These are phyloP conservation scores for Tarsius wallacei DNA, from an alignment of 2,797 vertebrate genomes.

Conservation along the genomic window DNA sequence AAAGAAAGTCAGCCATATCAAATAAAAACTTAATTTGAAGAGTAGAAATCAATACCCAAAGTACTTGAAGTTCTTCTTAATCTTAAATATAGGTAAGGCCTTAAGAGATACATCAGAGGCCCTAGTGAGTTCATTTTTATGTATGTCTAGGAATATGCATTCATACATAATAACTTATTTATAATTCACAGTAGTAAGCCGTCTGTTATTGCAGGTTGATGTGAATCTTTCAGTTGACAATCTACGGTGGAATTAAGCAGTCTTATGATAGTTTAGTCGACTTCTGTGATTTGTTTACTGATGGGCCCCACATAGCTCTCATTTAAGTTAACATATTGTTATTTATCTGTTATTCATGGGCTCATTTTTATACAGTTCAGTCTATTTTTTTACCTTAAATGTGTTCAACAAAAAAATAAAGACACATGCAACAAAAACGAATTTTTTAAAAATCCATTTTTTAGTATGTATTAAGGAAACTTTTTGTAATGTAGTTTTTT, in stretches of 20 bases:
- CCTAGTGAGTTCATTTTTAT: background rate
- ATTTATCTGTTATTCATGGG: background rate
- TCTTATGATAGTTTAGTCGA: background rate
- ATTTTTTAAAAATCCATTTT: background rate
- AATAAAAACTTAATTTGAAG: conserved; percentile 26
- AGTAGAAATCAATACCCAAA: background rate
- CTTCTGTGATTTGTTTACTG: background rate
- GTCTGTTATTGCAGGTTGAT: background rate
- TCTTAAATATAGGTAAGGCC: background rate
- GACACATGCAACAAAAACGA: too few relatives aligned
- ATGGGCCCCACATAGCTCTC: background rate
- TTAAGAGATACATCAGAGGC: background rate
- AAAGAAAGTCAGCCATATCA: background rate
- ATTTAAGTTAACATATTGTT: background rate
- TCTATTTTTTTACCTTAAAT: background rate
- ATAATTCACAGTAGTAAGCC: background rate
- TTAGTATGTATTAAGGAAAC: background rate
- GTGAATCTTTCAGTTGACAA: background rate
- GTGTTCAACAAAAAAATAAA: too few relatives aligned
- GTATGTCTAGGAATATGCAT: background rate
- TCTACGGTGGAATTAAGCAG: background rate
- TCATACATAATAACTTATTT: background rate
- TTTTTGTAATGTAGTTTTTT: background rate
- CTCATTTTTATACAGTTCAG: background rate
- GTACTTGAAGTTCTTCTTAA: conserved; percentile 9